A percentile compares a stretch with the other conserved stretches of the same genome.
Evolutionary conservation across 2,113 vertebrate genomes (phyloP).

Genomic region (Erythrolamprus reginae): DNA sequence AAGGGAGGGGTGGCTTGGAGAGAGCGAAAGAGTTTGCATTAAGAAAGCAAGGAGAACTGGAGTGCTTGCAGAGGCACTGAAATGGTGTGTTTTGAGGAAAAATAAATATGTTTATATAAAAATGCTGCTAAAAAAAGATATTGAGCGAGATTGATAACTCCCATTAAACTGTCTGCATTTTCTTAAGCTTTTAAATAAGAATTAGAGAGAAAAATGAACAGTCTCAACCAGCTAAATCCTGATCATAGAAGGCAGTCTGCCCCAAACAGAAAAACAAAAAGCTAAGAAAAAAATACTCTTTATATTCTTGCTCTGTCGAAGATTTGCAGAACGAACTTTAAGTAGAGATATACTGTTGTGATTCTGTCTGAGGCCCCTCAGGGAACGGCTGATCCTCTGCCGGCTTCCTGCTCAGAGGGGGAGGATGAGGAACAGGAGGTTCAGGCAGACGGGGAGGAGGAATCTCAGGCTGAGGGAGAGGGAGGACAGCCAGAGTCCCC

Average conservation of each 20-base stretch:
- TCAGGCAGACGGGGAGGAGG: too few relatives aligned
- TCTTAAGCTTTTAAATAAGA: slow-evolving; percentile 6
- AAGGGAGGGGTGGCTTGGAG: too few relatives aligned
- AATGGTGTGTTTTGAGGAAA: too few relatives aligned
- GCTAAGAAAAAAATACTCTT: not conserved
- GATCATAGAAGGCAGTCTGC: not conserved
- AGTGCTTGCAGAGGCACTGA: too few relatives aligned
- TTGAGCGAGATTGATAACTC: not conserved
- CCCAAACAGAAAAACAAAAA: not conserved
- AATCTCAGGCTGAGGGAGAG: too few relatives aligned
- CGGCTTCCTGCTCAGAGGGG: too few relatives aligned
- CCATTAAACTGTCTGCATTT: slow-evolving; percentile 26
- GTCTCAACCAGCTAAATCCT: not conserved
- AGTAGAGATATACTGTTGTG: fast-evolving
- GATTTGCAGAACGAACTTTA: not conserved
- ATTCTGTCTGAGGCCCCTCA: too few relatives aligned
- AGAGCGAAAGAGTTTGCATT: too few relatives aligned
- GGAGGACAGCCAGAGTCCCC: too few relatives aligned
- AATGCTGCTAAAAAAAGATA: not conserved
- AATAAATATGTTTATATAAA: not conserved
- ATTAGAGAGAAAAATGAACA: not conserved
- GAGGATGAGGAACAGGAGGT: too few relatives aligned
- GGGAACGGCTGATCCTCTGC: too few relatives aligned
- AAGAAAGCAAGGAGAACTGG: too few relatives aligned
- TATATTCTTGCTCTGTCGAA: not conserved